Conservation (phyloP, 1,140 invertebrate genomes). For the Drosophila tani region DNA sequence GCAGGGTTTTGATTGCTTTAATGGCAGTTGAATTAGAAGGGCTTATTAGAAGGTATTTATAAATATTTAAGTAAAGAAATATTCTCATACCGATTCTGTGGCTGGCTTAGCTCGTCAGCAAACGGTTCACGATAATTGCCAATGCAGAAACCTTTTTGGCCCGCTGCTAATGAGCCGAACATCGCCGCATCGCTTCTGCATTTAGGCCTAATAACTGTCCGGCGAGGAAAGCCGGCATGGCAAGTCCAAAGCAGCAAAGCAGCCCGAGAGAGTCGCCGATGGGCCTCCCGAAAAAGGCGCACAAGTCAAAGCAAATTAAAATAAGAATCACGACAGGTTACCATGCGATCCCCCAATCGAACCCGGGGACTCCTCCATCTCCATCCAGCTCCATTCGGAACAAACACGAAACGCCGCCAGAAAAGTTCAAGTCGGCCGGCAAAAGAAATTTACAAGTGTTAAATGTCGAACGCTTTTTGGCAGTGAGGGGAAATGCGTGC, state of each 20-base stretch:
- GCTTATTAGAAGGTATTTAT: not conserved
- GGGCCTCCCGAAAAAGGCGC: constrained; percentile 71
- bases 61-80: not conserved
- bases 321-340: constrained; percentile 84
- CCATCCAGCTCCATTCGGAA: constrained; percentile 37
- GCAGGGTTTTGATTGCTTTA: not conserved
- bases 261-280: constrained; percentile 20
- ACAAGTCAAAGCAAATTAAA: constrained; percentile 83
- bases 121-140: constrained; percentile 36
- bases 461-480: constrained; percentile 75
- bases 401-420: constrained; percentile 71
- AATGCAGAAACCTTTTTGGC: constrained; percentile 38
- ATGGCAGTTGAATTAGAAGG: not conserved
- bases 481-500: constrained; percentile 70
- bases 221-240: constrained; percentile 39
- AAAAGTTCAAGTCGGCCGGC: constrained; percentile 48
- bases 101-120: constrained; percentile 10
- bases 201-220: constrained; percentile 79
- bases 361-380: constrained; percentile 14
- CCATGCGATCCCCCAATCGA: constrained; percentile 70
- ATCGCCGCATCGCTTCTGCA: constrained; percentile 69
- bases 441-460: constrained; percentile 78
- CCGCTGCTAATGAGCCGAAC: constrained; percentile 74
- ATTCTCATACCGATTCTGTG: not conserved
- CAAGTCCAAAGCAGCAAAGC: constrained; percentile 11